Percentiles rank a stretch among this genome's conserved stretches.
Conservation (phyloP, 1,140 invertebrate species). For the Drosophila auraria region DNA sequence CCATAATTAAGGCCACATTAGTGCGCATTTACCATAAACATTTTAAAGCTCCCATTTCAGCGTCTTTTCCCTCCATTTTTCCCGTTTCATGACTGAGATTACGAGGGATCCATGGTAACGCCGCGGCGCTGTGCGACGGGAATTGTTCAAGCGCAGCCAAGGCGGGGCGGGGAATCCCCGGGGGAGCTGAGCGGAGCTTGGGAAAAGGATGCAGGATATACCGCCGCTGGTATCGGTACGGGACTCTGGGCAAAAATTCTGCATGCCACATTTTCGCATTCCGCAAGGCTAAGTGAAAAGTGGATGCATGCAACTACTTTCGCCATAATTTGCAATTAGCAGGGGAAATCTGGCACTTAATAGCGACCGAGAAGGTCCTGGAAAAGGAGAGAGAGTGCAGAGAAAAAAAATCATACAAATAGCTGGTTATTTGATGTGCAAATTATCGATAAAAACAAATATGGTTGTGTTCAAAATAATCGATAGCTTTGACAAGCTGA, state of each 20-base stretch:
- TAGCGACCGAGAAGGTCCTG: neutral
- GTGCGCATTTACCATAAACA: constrained; percentile 7
- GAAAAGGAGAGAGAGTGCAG: neutral
- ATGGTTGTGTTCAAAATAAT: too few species aligned
- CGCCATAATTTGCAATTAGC: constrained; percentile 56
- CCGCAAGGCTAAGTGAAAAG: constrained; percentile 23
- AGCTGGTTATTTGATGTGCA: too few species aligned
- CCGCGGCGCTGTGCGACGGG: neutral
- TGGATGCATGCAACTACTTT: constrained; percentile 27
- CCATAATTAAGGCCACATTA: constrained; percentile 24
- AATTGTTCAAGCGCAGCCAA: neutral
- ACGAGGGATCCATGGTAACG: constrained; percentile 27
- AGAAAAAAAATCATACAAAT: neutral
- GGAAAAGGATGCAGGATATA: neutral
- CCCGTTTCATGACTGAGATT: constrained; percentile 18
- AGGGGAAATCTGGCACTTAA: constrained; percentile 56
- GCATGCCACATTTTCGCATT: constrained; percentile 24
- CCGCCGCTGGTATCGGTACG: neutral
- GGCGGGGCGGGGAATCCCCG: neutral
- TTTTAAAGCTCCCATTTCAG: constrained; percentile 9
- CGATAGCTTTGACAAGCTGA: too few species aligned
- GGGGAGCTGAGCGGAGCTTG: neutral
- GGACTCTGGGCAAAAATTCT: constrained; percentile 4
- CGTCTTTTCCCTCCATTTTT: constrained; percentile 4
- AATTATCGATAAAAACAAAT: too few species aligned